These are phyloP conservation scores for Pogonomyrmex barbatus DNA, from an alignment of 1,140 invertebrate genomes.

Conservation along the genomic window DNA sequence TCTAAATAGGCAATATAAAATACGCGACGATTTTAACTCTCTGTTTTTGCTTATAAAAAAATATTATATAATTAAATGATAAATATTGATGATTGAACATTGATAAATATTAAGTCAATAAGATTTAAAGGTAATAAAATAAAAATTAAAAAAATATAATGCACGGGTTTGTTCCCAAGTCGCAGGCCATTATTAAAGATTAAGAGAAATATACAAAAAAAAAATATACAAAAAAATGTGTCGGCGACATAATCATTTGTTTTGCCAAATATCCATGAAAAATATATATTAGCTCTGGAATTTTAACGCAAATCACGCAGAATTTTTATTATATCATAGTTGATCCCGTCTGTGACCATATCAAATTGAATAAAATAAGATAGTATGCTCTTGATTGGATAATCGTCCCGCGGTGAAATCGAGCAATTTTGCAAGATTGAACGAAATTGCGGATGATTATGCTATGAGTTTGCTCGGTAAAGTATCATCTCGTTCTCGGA, in stretches of 20 bases:
- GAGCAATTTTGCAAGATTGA: constrained; percentile 35
- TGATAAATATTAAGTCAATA: neutral
- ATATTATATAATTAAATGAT: no score
- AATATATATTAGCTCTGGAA: neutral
- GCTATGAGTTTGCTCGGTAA: neutral
- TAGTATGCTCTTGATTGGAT: constrained; percentile 19
- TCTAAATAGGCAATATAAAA: no score
- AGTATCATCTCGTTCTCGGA: neutral
- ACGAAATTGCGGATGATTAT: constrained; percentile 53
- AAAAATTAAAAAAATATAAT: neutral
- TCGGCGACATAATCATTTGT: neutral
- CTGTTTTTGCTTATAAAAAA: no score
- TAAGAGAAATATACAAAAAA: neutral
- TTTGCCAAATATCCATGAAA: neutral
- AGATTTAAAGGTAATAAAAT: neutral
- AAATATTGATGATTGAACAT: no score
- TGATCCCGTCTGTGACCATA: neutral
- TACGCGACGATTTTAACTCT: no score
- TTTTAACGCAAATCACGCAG: neutral
- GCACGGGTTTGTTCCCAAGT: neutral
- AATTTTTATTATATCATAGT: constrained; percentile 13
- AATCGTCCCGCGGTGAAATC: constrained; percentile 15
- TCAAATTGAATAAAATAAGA: constrained; percentile 12
- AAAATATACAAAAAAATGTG: neutral
- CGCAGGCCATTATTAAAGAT: neutral